Evolutionary conservation across 2,113 vertebrate genomes (phyloP), one percentile per base, ranked within the genome.

Genomic region (Regulus satrapa): DNA sequence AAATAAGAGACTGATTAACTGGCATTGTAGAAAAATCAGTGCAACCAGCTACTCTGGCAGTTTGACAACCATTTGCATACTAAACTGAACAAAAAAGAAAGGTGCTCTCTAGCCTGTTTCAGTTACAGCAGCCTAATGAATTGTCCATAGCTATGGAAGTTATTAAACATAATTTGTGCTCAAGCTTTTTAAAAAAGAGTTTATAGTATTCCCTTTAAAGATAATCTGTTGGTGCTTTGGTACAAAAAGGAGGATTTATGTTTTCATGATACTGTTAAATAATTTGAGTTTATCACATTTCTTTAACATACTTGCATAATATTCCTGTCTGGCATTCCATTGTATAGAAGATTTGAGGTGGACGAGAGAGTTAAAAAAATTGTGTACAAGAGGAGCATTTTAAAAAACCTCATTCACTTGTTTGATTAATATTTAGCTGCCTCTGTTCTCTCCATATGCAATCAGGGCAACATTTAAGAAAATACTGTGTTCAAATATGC

Each of bases 361-460:
- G 20, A 45, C 56, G 51, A 69, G 61, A n/a, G 61, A 20, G 59
- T 84, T 91, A 86, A 94, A 95, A 86, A 94, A 95, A 88, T 34
- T 73, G 64, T 85, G 32, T 32, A 81, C 40, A 68, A 55, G 63
- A 91, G 48, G 24, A 85, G 25, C 74, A 71, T 88, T 88, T 88
- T 89, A 78, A 79, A 61, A 95, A 95, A 88, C 32, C 51, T 32
- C 26, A 24, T 85, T 97, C 9, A 18, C 88, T 95, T 36, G 28
- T 95, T 96, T 85, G 91, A 83, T 95, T 95, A 91, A 85, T 52
- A 48, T 83, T 93, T 92, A 86, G 28, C 75, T 89, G 73, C 62
- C 68, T 83, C 5, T 89, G 61, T 92, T 88, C 89, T 71, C n/a
- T 89, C 73, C 63, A 41, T 75, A 38, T 81, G 48, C 62, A 88